Evolutionary conservation across 2,888 invertebrate species (phyloP).

Genomic region (Epirrhoe tristata): DNA sequence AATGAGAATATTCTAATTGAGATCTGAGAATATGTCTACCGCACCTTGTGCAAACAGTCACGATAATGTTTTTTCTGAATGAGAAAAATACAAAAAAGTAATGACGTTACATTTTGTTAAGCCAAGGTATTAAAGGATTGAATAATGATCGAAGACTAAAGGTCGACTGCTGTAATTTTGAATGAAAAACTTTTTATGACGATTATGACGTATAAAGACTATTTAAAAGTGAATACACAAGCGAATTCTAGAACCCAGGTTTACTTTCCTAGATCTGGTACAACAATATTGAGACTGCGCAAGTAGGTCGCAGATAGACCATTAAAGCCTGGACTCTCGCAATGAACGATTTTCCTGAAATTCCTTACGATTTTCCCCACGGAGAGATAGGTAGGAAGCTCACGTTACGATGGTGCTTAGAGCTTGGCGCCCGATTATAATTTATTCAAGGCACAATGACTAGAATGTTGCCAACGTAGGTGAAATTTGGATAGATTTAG

Average conservation of each 20-base stretch:
- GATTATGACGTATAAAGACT: neutral
- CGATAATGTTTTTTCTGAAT: no score
- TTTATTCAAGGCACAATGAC: slow-evolving; percentile 79
- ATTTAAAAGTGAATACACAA: slow-evolving; percentile 47
- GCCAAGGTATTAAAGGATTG: no score
- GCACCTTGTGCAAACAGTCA: no score
- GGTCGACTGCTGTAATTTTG: no score
- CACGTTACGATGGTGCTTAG: slow-evolving; percentile 56
- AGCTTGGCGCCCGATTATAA: slow-evolving; percentile 74
- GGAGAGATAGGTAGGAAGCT: slow-evolving; percentile 55
- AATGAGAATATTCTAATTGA: no score
- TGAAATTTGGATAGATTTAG: slow-evolving; percentile 3
- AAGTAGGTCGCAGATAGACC: slow-evolving; percentile 72
- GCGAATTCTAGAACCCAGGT: slow-evolving; percentile 68
- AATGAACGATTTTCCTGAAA: slow-evolving; percentile 57
- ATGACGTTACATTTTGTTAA: no score
- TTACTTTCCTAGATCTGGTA: slow-evolving; percentile 69
- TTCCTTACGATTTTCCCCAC: slow-evolving; percentile 47
- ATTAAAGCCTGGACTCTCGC: slow-evolving; percentile 58
- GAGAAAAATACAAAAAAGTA: no score
- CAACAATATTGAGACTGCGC: slow-evolving; percentile 74
- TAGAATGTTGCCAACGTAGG: slow-evolving; percentile 31
- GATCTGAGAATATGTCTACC: no score
- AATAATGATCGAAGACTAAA: no score
- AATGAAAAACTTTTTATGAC: no score